Evolutionary conservation across 2,888 invertebrate genomes (phyloP), one percentile per base, ranked within the genome.

Genomic region (Andrena camellia): DNA sequence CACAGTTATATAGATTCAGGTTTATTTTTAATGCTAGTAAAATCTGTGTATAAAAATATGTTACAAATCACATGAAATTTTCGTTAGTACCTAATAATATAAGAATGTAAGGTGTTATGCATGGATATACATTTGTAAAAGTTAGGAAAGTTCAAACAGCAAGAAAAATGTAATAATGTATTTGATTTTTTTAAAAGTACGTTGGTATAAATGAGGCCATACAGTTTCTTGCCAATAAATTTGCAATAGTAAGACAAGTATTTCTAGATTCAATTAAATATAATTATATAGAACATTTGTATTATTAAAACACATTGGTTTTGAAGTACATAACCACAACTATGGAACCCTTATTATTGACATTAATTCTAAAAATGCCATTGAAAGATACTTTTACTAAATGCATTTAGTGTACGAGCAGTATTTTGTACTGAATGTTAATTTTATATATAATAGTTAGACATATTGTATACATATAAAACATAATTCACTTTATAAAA

Each of bases 1-100:
- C 64, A 13, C 48, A 68, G 20, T 48, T 62, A n/a, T 75, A 62
- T n/a, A n/a, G n/a, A 20, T 23, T 68, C 57, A 59, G 5, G 6
- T 50, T n/a, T 31, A 57, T 50, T 29, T 52, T 29, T 23, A 35
- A 35, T 20, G 33, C 26, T 35, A 67, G 42, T 29, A 23, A 23
- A 23, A 54, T 23, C 1, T 23, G 23, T 48, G 7, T 6, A 60
- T 62, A 48, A 29, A 67, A 50, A 33, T 52, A 42, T 42, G 13
- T 57, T 33, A 64, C 59, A n/a, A 60, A 20, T 62, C 31, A 31
- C 31, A n/a, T 31, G 3, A 35, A 35, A 54, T 35, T 33, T 60
- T 23, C 29, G 20, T 48, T 48, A 78, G 63, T 26, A 42, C 13
- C 4, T 2, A 20, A 2, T 50, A 57, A 33, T 48, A 63, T 8